Evolutionary conservation across 2,113 vertebrate species (phyloP).

Genomic region (Phocoena phocoena): DNA sequence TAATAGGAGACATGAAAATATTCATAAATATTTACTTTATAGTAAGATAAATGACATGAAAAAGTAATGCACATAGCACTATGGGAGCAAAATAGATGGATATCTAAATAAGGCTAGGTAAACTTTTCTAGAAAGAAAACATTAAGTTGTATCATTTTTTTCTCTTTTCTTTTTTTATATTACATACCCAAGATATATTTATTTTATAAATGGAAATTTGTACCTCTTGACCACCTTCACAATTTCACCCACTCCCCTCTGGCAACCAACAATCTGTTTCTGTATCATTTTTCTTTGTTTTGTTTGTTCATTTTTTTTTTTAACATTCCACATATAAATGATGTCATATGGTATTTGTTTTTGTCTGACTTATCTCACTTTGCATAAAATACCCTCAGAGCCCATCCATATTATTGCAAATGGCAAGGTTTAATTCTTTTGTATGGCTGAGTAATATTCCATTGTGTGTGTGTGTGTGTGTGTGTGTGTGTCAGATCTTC

Average conservation of each 20-base stretch:
- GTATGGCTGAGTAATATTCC: background rate
- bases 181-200: background rate
- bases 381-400: background rate
- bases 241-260: background rate
- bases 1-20: background rate
- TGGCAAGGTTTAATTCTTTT: background rate
- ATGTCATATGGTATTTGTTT: background rate
- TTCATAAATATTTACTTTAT: background rate
- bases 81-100: background rate
- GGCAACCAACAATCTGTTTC: background rate
- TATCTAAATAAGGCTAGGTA: background rate
- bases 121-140: background rate
- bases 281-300: background rate
- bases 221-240: background rate
- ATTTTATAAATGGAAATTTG: background rate
- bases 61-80: background rate
- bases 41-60: background rate
- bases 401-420: background rate
- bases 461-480: background rate
- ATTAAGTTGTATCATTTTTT: background rate
- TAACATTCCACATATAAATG: background rate
- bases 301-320: background rate
- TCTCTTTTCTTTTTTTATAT: background rate
- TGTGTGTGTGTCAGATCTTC: background rate
- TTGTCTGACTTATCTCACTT: background rate